These are phyloP conservation scores for Tadarida brasiliensis DNA, from an alignment of 2,797 vertebrate species.

Conservation along the genomic window DNA sequence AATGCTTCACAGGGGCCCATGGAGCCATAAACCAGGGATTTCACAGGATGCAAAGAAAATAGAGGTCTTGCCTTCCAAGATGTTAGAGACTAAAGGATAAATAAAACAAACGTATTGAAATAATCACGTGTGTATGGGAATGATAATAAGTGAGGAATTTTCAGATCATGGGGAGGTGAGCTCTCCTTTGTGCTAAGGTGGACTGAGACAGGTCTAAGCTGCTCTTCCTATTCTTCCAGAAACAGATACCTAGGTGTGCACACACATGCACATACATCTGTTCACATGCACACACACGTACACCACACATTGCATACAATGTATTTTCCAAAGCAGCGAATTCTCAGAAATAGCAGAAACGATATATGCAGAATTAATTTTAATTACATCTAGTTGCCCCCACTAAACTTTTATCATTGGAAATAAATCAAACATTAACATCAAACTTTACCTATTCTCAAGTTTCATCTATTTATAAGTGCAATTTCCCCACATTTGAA, in stretches of 20 bases:
- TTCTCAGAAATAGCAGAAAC: neutral
- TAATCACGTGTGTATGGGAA: rapidly evolving
- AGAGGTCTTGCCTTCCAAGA: neutral
- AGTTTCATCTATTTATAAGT: neutral
- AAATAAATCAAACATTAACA: neutral
- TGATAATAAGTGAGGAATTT: neutral
- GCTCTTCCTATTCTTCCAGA: neutral
- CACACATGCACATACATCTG: neutral
- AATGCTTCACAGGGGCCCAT: neutral
- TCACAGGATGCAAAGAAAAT: neutral
- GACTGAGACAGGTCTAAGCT: rapidly evolving
- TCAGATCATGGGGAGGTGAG: neutral
- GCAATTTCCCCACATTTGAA: neutral
- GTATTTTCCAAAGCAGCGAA: neutral
- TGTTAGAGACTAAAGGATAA: neutral
- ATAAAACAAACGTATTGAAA: rapidly evolving
- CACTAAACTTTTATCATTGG: neutral
- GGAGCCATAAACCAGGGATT: neutral
- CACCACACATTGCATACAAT: too few species aligned
- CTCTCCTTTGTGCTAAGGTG: neutral
- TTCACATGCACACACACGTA: neutral
- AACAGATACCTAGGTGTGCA: too few species aligned
- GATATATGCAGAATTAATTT: neutral
- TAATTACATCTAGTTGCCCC: neutral
- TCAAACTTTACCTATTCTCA: neutral